phyloP scores from a whole-genome alignment of 2,797 vertebrate species.

The Sebastes kiyomatsui region DNA sequence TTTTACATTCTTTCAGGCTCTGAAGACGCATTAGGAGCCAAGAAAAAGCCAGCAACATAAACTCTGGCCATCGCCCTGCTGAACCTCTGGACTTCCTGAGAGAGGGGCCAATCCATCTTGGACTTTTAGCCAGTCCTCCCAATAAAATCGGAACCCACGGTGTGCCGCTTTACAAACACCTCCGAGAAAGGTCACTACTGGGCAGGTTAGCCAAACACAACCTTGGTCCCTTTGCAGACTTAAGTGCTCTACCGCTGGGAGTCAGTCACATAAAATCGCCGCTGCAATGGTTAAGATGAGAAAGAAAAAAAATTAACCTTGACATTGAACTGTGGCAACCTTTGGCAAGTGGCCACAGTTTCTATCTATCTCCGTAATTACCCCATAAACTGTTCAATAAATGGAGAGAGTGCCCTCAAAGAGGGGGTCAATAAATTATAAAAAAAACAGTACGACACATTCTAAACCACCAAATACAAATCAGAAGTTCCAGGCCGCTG shows the following conservation, averaged over 20 bases:
- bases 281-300: slow-evolving; percentile 3
- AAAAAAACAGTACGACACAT: slow-evolving; percentile 3
- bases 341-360: slow-evolving; percentile 28
- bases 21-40: slow-evolving; percentile 51
- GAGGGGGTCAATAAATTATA: slow-evolving; percentile 19
- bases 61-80: slow-evolving; percentile 24
- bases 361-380: slow-evolving; percentile 38
- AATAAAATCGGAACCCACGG: slow-evolving; percentile 60
- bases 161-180: slow-evolving; percentile 34
- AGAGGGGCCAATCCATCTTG: slow-evolving; percentile 45
- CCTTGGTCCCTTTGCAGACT: slow-evolving; percentile 13
- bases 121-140: slow-evolving; percentile 37
- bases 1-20: slow-evolving; percentile 72
- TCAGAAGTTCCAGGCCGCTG: slow-evolving; percentile 27
- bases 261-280: slow-evolving; percentile 32
- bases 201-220: slow-evolving; percentile 38
- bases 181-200: slow-evolving; percentile 40
- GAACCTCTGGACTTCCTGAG: slow-evolving; percentile 45
- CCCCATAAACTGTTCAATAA: slow-evolving; percentile 50
- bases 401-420: slow-evolving; percentile 3
- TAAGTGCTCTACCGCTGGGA: slow-evolving; percentile 16
- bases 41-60: slow-evolving; percentile 60
- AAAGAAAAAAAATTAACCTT: slow-evolving; percentile 40
- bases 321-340: slow-evolving; percentile 27
- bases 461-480: slow-evolving; percentile 23